phyloP scores from a whole-genome alignment of 64 coral and sea anemone genomes.

The Actinia equina region DNA sequence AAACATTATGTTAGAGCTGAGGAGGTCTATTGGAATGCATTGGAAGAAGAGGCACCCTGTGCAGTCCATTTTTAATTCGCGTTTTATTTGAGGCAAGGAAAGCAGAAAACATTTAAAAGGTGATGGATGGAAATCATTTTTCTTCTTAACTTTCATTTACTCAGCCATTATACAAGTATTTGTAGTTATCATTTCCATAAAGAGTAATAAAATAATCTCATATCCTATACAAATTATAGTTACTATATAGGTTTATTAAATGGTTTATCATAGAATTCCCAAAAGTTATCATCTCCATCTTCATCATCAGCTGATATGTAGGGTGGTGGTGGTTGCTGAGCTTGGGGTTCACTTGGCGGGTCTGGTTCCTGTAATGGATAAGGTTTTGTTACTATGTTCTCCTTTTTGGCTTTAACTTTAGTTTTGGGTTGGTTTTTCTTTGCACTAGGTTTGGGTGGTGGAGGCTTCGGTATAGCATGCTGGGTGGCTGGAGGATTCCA shows the following conservation, averaged over 20 bases:
- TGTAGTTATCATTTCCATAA: too few species aligned
- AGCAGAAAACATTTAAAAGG: too few species aligned
- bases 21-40: too few species aligned
- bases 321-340: neutral
- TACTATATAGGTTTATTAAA: slow-evolving; percentile 66
- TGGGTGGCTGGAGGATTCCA: slow-evolving; percentile 34
- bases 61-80: too few species aligned
- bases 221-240: neutral
- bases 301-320: slow-evolving; percentile 43
- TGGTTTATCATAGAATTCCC: slow-evolving; percentile 87
- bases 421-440: slow-evolving; percentile 60
- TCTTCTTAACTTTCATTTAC: neutral
- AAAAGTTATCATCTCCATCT: slow-evolving; percentile 72
- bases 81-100: too few species aligned
- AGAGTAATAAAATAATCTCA: neutral
- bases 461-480: slow-evolving; percentile 37
- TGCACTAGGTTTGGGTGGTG: slow-evolving; percentile 46
- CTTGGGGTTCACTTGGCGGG: slow-evolving; percentile 17
- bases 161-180: neutral
- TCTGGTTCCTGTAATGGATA: neutral
- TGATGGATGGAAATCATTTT: neutral
- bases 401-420: slow-evolving; percentile 10
- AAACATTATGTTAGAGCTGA: too few species aligned
- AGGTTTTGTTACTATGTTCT: slow-evolving; percentile 27
- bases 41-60: too few species aligned